Conservation (phyloP, 2,113 vertebrate species). For the Bombycilla garrulus region DNA sequence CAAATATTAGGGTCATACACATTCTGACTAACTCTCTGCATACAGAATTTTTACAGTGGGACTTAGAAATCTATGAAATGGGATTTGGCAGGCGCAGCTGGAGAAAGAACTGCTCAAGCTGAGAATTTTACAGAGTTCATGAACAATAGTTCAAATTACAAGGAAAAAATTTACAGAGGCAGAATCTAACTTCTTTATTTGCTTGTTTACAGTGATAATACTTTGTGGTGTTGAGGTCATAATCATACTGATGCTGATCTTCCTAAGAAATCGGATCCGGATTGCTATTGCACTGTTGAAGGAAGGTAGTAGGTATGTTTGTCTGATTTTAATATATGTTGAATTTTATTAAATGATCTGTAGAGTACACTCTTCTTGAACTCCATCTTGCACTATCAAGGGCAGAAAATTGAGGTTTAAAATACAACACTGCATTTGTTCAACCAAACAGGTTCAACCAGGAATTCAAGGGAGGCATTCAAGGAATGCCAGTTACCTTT, state of each 20-base stretch:
- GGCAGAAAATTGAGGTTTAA: background rate
- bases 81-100: background rate
- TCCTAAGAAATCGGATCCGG: slow-evolving; percentile 85
- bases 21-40: background rate
- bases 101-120: background rate
- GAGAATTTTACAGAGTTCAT: background rate
- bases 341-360: background rate
- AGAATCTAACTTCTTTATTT: background rate
- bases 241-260: slow-evolving; percentile 86
- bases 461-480: background rate
- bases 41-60: background rate
- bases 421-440: background rate
- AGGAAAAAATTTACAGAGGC: background rate
- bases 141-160: background rate
- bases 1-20: background rate
- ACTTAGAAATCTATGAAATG: background rate
- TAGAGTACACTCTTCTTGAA: background rate
- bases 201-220: slow-evolving; percentile 82
- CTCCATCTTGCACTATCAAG: background rate
- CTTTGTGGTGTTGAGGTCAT: slow-evolving; percentile 81
- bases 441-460: background rate
- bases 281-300: slow-evolving; percentile 88
- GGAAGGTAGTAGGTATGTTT: slow-evolving; percentile 91
- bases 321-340: background rate
- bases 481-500: background rate